Conservation (phyloP, 2,113 vertebrate genomes). For the Datnioides undecimradiatus region DNA sequence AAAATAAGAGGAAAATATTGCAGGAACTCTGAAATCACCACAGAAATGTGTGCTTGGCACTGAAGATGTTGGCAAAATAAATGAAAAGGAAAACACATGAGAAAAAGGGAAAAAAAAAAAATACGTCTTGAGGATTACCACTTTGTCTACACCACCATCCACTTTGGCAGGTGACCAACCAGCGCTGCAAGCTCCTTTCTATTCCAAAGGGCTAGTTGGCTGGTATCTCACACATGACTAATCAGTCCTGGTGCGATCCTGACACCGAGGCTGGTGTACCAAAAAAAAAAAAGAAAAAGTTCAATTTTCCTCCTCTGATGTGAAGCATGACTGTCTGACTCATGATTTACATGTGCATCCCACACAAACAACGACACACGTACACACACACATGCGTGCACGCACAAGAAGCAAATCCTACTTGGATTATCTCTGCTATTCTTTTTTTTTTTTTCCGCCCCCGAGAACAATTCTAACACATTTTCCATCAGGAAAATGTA, state of each 20-base stretch:
- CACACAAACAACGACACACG: conserved; percentile 44
- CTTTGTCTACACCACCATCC: conserved; percentile 63
- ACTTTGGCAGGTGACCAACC: conserved; percentile 72
- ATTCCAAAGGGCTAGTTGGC: conserved; percentile 61
- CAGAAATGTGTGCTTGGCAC: conserved; percentile 63
- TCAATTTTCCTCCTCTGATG: conserved; percentile 45
- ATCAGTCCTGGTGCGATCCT: conserved; percentile 65
- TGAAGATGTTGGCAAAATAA: conserved; percentile 69
- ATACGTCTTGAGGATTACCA: conserved; percentile 72
- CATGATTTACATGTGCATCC: conserved; percentile 60
- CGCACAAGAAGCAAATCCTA: conserved; percentile 20
- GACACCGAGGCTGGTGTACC: conserved; percentile 46
- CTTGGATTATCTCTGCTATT: conserved; percentile 53
- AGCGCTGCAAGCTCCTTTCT: conserved; percentile 44
- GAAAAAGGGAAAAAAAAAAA: conserved; percentile 53
- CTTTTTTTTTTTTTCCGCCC: conserved; percentile 50
- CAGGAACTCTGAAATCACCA: conserved; percentile 48
- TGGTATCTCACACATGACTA: conserved; percentile 66
- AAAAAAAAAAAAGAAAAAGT: conserved; percentile 50
- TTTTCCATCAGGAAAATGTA: conserved; percentile 59
- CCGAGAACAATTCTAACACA: conserved; percentile 60
- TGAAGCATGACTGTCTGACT: conserved; percentile 60
- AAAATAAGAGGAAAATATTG: conserved; percentile 50
- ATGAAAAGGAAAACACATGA: conserved; percentile 60
- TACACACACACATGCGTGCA: neutral